phyloP scores from a whole-genome alignment of 2,113 vertebrate genomes.

The Pachycephala philippinensis region DNA sequence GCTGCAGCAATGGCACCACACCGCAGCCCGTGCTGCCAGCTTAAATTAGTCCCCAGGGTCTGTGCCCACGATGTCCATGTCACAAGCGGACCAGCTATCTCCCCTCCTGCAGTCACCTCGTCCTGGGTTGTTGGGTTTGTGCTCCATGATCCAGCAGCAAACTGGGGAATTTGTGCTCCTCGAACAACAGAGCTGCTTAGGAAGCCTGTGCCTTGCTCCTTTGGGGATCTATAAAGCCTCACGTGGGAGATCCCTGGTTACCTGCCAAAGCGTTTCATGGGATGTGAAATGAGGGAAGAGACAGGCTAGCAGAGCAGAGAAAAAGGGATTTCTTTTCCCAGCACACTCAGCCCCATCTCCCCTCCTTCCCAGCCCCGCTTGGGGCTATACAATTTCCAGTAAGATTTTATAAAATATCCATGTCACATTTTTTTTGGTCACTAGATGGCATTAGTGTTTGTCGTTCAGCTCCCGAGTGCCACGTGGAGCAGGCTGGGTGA shows the following conservation, averaged over 20 bases:
- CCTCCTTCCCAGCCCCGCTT: not conserved
- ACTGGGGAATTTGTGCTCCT: not conserved
- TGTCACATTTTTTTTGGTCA: not conserved
- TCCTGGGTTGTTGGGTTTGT: not conserved
- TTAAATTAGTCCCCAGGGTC: not conserved
- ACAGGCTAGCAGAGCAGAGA: not conserved
- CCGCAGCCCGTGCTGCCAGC: fast-evolving
- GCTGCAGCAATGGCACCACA: fast-evolving
- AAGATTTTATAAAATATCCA: not conserved
- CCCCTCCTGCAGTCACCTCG: not conserved
- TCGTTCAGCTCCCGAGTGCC: not conserved
- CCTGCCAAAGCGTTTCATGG: not conserved
- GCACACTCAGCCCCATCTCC: too few relatives aligned
- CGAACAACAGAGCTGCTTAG: not conserved
- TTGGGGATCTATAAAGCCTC: not conserved
- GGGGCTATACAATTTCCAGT: not conserved
- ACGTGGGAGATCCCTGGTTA: not conserved
- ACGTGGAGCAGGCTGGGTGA: not conserved
- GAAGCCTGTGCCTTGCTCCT: not conserved
- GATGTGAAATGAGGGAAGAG: not conserved
- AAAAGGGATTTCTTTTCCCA: not conserved
- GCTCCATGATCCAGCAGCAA: not conserved
- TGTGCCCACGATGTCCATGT: fast-evolving
- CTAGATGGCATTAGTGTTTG: constrained; percentile 41
- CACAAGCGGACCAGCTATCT: fast-evolving